phyloP scores from a whole-genome alignment of 2,113 vertebrate genomes.

The Pedionomus torquatus region DNA sequence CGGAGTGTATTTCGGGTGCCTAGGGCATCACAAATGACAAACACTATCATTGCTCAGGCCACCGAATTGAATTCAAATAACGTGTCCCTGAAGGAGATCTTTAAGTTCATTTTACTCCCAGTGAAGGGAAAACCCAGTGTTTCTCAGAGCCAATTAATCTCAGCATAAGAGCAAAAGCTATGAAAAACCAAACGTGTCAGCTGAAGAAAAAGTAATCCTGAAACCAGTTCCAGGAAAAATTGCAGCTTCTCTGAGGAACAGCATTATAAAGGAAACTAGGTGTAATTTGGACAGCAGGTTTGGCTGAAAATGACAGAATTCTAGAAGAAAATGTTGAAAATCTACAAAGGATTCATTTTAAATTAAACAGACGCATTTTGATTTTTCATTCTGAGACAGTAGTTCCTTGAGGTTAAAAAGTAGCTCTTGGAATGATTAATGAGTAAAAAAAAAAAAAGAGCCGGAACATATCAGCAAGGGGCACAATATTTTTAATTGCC shows the following conservation, averaged over 20 bases:
- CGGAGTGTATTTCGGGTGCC: background rate
- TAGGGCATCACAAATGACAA: background rate
- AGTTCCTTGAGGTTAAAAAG: background rate
- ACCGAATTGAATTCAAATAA: background rate
- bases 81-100: background rate
- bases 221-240: background rate
- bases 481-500: background rate
- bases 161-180: background rate
- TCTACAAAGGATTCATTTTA: background rate
- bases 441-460: background rate
- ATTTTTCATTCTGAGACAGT: background rate
- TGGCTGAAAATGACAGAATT: background rate
- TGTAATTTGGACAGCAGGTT: background rate
- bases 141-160: background rate
- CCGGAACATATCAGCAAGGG: background rate
- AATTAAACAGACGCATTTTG: background rate
- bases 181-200: background rate
- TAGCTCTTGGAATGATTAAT: background rate
- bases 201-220: background rate
- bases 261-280: background rate
- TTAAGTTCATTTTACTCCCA: background rate
- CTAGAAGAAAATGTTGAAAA: background rate
- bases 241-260: background rate
- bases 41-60: background rate
- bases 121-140: background rate